These are phyloP conservation scores for Cyanistes caeruleus DNA, from an alignment of 2,113 vertebrate species.

Conservation along the genomic window DNA sequence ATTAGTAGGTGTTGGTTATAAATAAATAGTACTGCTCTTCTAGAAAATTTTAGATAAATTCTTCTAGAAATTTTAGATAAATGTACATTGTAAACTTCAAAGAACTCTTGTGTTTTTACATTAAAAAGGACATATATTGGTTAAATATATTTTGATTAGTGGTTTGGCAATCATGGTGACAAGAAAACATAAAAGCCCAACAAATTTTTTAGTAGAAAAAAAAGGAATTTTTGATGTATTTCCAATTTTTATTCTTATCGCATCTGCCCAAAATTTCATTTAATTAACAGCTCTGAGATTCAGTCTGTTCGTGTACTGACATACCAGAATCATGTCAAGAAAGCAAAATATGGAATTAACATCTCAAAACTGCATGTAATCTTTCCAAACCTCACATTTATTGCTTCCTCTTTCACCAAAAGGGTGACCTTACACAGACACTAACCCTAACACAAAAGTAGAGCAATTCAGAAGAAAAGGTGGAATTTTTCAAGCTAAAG, in stretches of 20 bases:
- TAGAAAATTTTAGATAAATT: neutral
- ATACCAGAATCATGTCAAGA: slow-evolving; percentile 15
- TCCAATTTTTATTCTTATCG: slow-evolving; percentile 11
- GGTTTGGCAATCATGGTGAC: neutral
- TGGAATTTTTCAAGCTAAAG: neutral
- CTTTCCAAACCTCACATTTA: neutral
- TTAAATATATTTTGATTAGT: neutral
- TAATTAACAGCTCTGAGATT: slow-evolving; percentile 35
- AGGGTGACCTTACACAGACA: neutral
- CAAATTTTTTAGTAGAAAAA: slow-evolving; percentile 4
- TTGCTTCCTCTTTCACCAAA: neutral
- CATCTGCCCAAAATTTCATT: slow-evolving; percentile 5
- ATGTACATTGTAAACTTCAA: neutral
- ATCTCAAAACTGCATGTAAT: neutral
- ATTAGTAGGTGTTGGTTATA: neutral
- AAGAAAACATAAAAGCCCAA: neutral
- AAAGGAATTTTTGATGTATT: neutral
- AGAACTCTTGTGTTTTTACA: neutral
- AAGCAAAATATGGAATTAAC: slow-evolving; percentile 6
- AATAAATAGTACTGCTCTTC: neutral
- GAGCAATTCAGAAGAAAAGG: neutral
- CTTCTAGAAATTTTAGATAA: neutral
- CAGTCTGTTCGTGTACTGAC: slow-evolving; percentile 6
- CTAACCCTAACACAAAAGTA: neutral
- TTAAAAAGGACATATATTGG: neutral